A percentile compares a stretch with the other conserved stretches of the same genome.
Evolutionary conservation across 1,140 invertebrate genomes (phyloP).

Genomic region (Bombus confusus): DNA sequence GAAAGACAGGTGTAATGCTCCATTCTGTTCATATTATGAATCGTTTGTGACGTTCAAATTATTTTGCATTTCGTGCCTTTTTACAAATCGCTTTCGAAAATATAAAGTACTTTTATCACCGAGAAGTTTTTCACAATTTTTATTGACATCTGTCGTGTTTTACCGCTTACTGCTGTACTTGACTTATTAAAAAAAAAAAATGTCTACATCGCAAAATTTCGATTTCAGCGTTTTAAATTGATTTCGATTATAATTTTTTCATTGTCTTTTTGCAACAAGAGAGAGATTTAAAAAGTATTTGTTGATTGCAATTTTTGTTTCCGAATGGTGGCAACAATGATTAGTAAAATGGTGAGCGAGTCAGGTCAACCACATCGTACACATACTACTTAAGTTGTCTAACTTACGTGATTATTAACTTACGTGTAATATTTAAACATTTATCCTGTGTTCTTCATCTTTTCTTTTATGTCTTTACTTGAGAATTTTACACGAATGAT

Average conservation of each 20-base stretch:
- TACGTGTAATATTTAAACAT: slow-evolving; percentile 10
- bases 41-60: slow-evolving; percentile 52
- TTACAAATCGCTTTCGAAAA: slow-evolving; percentile 17
- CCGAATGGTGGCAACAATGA: slow-evolving; percentile 74
- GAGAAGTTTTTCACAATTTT: background rate
- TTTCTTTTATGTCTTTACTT: background rate
- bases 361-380: slow-evolving; percentile 76
- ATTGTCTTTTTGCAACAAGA: background rate
- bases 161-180: background rate
- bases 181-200: slow-evolving; percentile 61
- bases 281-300: slow-evolving; percentile 29
- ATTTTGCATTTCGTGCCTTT: slow-evolving; percentile 15
- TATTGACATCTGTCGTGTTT: background rate
- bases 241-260: background rate
- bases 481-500: background rate
- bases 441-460: background rate
- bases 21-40: slow-evolving; percentile 30
- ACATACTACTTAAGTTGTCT: slow-evolving; percentile 49
- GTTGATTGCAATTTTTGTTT: slow-evolving; percentile 64
- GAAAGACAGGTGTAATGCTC: slow-evolving; percentile 5
- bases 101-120: background rate
- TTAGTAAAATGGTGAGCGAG: slow-evolving; percentile 73
- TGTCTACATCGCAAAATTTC: background rate
- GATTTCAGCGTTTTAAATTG: background rate
- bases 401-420: slow-evolving; percentile 44